These are phyloP conservation scores for Acromyrmex charruanus DNA, from an alignment of 1,140 invertebrate species.

Conservation along the genomic window DNA sequence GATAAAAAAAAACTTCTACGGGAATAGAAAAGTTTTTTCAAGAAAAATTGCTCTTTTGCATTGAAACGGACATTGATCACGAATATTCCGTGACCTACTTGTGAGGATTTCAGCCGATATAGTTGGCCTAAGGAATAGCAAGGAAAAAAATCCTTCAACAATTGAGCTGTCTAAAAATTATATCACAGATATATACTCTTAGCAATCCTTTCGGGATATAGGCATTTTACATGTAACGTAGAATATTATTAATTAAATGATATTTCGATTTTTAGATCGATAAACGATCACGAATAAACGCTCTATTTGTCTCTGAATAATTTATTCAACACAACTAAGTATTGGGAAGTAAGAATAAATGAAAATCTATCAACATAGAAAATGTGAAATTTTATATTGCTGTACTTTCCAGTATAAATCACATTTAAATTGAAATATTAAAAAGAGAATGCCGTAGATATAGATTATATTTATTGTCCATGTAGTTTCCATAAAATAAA, in stretches of 20 bases:
- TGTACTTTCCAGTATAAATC: background rate
- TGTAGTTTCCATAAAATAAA: constrained; percentile 23
- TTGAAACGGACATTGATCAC: constrained; percentile 68
- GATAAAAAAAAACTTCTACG: constrained; percentile 40
- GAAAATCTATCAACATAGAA: background rate
- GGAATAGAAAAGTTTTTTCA: constrained; percentile 51
- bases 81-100: constrained; percentile 66
- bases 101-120: constrained; percentile 44
- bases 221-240: background rate
- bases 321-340: background rate
- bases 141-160: constrained; percentile 35
- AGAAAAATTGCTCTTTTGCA: constrained; percentile 56
- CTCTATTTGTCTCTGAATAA: background rate
- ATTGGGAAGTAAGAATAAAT: background rate
- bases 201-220: background rate
- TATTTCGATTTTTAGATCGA: background rate
- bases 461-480: constrained; percentile 18
- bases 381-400: constrained; percentile 11
- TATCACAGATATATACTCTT: constrained; percentile 37
- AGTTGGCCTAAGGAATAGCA: background rate
- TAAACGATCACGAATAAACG: background rate
- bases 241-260: background rate
- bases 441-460: constrained; percentile 12
- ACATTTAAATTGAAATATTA: constrained; percentile 21
- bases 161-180: constrained; percentile 57